Base-by-base conservation (phyloP, 1,140 invertebrate genomes). In the Monomorium pharaonis region DNA sequence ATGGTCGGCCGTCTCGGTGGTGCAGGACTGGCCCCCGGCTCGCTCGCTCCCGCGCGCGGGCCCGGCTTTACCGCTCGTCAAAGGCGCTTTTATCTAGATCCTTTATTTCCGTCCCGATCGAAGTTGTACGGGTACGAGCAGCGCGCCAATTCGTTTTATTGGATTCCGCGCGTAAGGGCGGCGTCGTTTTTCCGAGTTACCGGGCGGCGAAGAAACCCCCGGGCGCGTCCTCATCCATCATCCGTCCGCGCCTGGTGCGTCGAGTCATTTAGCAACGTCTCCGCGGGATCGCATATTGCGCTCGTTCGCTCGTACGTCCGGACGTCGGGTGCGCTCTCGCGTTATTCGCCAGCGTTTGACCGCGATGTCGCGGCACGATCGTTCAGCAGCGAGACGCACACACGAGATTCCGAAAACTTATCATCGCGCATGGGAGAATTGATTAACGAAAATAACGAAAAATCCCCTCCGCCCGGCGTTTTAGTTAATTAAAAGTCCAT, bases 261-360 rank as follows among this genome's bases (percentile, higher is more conserved):
- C 62, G 67, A 86, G 89, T 90, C 89, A 90, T 90, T 90, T 90
- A 90, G 88, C 89, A 90, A 90, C 89, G 88, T 86, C 89, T 88
- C 86, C 80, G 78, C 70, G 76, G 85, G 77, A 88, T 85, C 87
- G 77, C 88, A 83, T 88, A 89, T 90, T 84, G 88, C 85, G 51
- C 44, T 51, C 60, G 49, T 47, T 49, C n/a, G 70, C 30, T 27
- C 30, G 54, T 27, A n/a, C n/a, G n/a, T n/a, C 24, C 27, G 18
- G 12, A 24, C 62, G 67, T 21, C 62, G 30, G 14, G n/a, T 27
- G 12, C 37, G 44, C 47, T 67, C 33, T 44, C 69, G 65, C 4
- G 24, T 51, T n/a, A n/a, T n/a, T 42, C 75, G 75, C 24, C 56
- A 77, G 54, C n/a, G 54, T 80, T 74, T 65, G 51, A 80, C 75